Conservation (phyloP, 2,113 vertebrate genomes). For the Crotalus tigris region DNA sequence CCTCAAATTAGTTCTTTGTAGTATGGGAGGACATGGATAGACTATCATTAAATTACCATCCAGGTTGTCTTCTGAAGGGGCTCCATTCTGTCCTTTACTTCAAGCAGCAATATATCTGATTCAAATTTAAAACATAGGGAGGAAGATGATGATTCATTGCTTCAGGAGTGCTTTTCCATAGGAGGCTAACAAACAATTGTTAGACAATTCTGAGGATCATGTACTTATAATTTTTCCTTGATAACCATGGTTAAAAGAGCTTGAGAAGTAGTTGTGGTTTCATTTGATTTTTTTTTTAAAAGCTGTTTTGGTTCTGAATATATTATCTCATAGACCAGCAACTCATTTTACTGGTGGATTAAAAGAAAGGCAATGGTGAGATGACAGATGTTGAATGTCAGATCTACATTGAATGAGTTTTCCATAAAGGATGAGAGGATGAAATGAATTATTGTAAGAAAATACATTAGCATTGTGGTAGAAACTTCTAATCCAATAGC, state of each 20-base stretch:
- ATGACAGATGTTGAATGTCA: background rate
- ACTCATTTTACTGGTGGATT: background rate
- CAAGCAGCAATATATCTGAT: background rate
- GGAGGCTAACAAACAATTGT: background rate
- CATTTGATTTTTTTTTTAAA: background rate
- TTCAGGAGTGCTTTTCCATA: background rate
- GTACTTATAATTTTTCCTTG: background rate
- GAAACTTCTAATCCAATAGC: conserved; percentile 19
- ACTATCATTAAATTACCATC: background rate
- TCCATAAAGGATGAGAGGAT: background rate
- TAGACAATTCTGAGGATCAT: background rate
- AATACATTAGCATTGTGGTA: background rate
- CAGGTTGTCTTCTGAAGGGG: background rate
- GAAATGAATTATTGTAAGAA: conserved; percentile 42
- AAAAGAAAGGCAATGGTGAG: background rate
- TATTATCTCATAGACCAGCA: background rate
- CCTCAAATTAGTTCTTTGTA: background rate
- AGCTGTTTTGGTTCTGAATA: background rate
- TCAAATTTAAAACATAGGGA: background rate
- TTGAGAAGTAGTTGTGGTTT: background rate
- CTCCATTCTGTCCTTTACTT: background rate
- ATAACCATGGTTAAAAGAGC: no score
- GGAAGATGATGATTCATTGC: no score
- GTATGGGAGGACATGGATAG: background rate
- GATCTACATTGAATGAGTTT: background rate